Evolutionary conservation across 2,888 invertebrate genomes (phyloP).

Genomic region (Caenorhabditis macrosperma): DNA sequence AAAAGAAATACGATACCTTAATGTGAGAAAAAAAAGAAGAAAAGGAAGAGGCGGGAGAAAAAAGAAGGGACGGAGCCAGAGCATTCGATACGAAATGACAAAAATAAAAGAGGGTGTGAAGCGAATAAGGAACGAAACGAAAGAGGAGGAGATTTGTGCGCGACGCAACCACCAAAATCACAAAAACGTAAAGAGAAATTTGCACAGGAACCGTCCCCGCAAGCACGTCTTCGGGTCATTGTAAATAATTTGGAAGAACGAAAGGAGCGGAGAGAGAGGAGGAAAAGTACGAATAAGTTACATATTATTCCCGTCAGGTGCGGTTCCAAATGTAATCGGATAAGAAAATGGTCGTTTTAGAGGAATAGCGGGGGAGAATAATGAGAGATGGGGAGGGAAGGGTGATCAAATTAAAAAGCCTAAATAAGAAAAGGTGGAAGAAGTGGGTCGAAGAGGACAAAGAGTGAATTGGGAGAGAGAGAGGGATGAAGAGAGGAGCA

Average conservation of each 20-base stretch:
- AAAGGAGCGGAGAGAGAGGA: slow-evolving; percentile 16
- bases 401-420: slow-evolving; percentile 49
- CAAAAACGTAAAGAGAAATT: slow-evolving; percentile 29
- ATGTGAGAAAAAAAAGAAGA: slow-evolving; percentile 8
- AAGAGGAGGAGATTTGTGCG: slow-evolving; percentile 37
- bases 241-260: slow-evolving; percentile 13
- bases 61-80: background rate
- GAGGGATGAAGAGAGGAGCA: slow-evolving; percentile 1
- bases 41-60: background rate
- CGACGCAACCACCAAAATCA: slow-evolving; percentile 46
- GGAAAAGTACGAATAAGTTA: slow-evolving; percentile 44
- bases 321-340: slow-evolving; percentile 59
- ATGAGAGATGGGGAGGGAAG: slow-evolving; percentile 6
- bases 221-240: slow-evolving; percentile 32
- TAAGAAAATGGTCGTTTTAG: slow-evolving; percentile 39
- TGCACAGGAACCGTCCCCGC: slow-evolving; percentile 15
- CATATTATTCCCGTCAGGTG: slow-evolving; percentile 58
- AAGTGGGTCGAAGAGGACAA: slow-evolving; percentile 8
- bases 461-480: slow-evolving; percentile 24
- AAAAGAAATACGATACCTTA: slow-evolving; percentile 29
- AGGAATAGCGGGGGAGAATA: slow-evolving; percentile 3
- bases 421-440: slow-evolving; percentile 23
- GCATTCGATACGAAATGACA: slow-evolving; percentile 35
- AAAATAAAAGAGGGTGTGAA: slow-evolving; percentile 12
- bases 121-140: slow-evolving; percentile 25